Conservation (phyloP, 2,113 vertebrate genomes). For the Heliornis fulica region DNA sequence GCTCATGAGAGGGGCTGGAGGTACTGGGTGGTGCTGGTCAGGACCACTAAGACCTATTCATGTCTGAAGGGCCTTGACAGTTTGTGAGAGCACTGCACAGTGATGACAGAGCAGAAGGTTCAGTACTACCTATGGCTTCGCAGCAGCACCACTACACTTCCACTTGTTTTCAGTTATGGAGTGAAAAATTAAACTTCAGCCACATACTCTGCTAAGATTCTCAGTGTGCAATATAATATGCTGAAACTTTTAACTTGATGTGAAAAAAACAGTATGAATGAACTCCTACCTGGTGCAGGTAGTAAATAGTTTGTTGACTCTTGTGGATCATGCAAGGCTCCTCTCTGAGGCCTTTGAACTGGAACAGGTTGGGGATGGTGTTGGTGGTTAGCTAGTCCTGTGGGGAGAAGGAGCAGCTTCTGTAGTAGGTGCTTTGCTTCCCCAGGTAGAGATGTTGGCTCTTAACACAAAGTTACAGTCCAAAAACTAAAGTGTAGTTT, state of each 20-base stretch:
- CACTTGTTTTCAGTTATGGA: fast-evolving
- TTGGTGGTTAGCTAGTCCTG: background rate
- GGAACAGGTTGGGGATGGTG: background rate
- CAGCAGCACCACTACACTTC: background rate
- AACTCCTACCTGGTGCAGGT: background rate
- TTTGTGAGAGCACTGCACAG: background rate
- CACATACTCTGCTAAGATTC: background rate
- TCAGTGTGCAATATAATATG: background rate
- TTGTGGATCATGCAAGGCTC: fast-evolving
- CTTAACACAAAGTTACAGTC: background rate
- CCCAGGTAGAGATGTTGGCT: background rate
- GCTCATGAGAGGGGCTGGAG: too few species aligned
- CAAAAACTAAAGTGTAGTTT: background rate
- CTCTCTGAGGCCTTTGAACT: background rate
- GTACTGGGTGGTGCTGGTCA: background rate
- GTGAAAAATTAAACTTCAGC: background rate
- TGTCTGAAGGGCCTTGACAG: background rate
- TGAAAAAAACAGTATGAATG: background rate
- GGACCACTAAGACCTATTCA: background rate
- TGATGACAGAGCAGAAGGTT: background rate
- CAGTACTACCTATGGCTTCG: background rate
- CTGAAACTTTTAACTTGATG: background rate
- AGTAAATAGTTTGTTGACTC: background rate
- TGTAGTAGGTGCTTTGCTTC: background rate
- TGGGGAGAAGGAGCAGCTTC: background rate